Evolutionary conservation across 2,113 vertebrate genomes (phyloP), one percentile per base, ranked within the genome.

Genomic region (Polyodon spathula): DNA sequence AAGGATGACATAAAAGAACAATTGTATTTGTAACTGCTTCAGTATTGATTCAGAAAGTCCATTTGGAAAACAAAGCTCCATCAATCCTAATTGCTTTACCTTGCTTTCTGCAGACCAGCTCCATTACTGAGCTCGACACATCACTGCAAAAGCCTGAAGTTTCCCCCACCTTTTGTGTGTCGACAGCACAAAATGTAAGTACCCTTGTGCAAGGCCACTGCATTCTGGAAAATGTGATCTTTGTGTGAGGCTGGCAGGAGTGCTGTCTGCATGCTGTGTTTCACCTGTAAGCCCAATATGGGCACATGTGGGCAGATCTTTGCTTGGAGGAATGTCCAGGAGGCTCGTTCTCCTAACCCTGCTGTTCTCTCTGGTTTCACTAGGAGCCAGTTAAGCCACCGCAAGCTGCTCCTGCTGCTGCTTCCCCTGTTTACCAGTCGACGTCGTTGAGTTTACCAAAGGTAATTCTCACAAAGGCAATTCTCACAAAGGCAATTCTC

Each of bases 361-460:
- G 12, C 9, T 61, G 27, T 15, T 39, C 52, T 60, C 44, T 81
- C 53, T 27, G 27, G 27, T 27, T 70, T 54, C 68, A 77, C 67
- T 78, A 98, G 95, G 94, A 93, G 72, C 62, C 73, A 74, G 76
- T 79, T 39, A 91, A 84, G 71, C 62, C 84, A 75, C 74, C 58
- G 0, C 74, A 79, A 17, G 84, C 87, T 56, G 77, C 79, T 11
- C 84, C 90, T 12, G 62, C 75, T 6, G 78, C 81, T 74, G 85
- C 91, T 37, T 81, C 88, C 75, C 84, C 90, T 71, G 68, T 76
- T 65, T 82, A 86, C 60, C 90, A 89, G 41, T 78, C 90, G 73
- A 84, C 91, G 44, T 63, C 84, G 44, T 75, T 93, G 76, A 79
- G 80, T 65, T 77, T 87, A 68, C 93, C 89, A 69, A 95, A 98